Evolutionary conservation across 2,113 vertebrate species (phyloP), one percentile per base, ranked within the genome.

Genomic region (Chrysemys picta): DNA sequence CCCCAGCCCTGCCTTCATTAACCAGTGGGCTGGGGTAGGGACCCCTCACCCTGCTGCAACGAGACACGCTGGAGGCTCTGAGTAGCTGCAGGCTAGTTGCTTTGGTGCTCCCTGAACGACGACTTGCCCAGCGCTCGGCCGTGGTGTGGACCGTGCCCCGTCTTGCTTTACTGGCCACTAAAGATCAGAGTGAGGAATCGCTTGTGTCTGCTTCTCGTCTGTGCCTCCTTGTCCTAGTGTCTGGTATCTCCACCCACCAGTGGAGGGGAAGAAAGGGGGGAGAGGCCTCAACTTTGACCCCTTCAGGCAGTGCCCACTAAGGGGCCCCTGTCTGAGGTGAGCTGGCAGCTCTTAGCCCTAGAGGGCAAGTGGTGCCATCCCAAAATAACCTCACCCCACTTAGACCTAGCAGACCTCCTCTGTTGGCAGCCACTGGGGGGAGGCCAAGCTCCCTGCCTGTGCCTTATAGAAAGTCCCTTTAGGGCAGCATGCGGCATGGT

Each of bases 81-180:
- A n/a, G 29, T 5, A n/a, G 59, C 38, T 56, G 79, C 52, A 75
- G 52, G 45, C 35, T 59, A 87, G 56, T 54, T 76, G 85, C 81
- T 84, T 88, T 82, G 88, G 69, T 86, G 90, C 82, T 87, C 72
- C 84, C 89, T 84, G 38, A 56, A 62, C 45, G 69, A 81, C 79
- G 65, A 82, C 49, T 42, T 84, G 47, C 52, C 52, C 52, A 65
- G 49, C 27, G 57, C 65, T 52, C 82, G 57, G 82, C 82, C 57
- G 31, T 59, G 80, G 81, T 96, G 88, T 91, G 56, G 69, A 76
- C 87, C 27, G 42, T 91, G 89, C 86, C 85, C 91, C 83, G 65
- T 89, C 65, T 29, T 87, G 93, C 93, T 93, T 96, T 72, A 91
- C 85, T 52, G 90, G 93, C 88, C 93, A 96, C 93, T 96, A 96